Evolutionary conservation across 2,113 vertebrate genomes (phyloP), one percentile per base, ranked within the genome.

Genomic region (Serilophus lunatus): DNA sequence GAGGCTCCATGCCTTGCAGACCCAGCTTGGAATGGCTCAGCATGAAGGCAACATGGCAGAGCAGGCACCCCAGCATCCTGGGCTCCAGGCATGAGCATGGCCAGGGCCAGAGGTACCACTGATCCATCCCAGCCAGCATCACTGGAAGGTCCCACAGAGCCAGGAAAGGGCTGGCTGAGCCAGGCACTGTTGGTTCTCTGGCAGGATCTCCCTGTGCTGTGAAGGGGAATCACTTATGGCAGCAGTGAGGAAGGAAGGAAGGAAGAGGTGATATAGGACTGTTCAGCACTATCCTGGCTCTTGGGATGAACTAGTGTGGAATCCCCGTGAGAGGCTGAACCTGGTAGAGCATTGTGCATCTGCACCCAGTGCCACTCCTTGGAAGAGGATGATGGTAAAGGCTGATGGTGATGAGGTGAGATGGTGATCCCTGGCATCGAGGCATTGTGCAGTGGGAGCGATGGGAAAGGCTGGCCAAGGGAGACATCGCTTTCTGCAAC

Each of bases 191-290:
- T 26, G 19, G 18, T 19, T 33, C 28, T 40, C 7, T 7, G 12
- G 11, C 18, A 38, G 54, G 33, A 82, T 45, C 13, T 19, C 3
- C 26, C 10, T 3, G 0, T 0, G 2, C 40, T 18, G 12, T 10
- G 47, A 51, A 24, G 4, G 3, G 10, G 42, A 84, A 18, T 45
- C 6, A 3, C 2, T 0, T 29, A 42, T 2, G 36, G 49, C 45
- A 69, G 82, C 66, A 11, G 7, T 2, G 40, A 51, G 35, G 68
- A 86, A 80, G 19, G 49, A 86, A 80, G 19, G 49, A 84, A 53
- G 18, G 10, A 0, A 5, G 81, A 80, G 29, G 56, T 0, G 1
- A 5, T 3, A 42, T 45, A 76, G 33, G 35, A n/a, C 0, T 0
- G 0, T 13, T 49, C 6, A 1, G 49, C 44, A 49, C 40, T 15